Evolutionary conservation across 2,797 vertebrate genomes (phyloP).

Genomic region (Anguilla megastoma): DNA sequence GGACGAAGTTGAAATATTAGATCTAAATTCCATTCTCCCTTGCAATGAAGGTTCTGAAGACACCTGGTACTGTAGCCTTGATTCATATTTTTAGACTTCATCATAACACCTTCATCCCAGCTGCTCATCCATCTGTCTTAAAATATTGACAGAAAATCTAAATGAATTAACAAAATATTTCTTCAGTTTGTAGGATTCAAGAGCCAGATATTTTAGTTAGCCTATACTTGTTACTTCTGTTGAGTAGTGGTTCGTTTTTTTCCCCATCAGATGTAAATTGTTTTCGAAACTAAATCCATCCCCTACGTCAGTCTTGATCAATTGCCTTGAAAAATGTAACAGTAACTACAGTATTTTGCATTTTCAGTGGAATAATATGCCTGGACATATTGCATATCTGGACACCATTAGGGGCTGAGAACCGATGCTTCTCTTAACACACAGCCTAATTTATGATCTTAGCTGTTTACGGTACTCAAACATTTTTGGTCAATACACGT

Average conservation of each 20-base stretch:
- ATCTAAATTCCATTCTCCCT: constrained; percentile 73
- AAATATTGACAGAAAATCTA: not conserved
- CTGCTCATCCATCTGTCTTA: not conserved
- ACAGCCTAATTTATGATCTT: not conserved
- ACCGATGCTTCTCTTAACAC: not conserved
- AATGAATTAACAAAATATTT: not conserved
- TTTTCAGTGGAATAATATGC: not conserved
- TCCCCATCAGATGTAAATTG: not conserved
- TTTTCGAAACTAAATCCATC: not conserved
- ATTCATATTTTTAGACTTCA: not conserved
- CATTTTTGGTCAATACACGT: not conserved
- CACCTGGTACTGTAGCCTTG: constrained; percentile 76
- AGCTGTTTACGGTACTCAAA: not conserved
- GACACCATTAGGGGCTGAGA: not conserved
- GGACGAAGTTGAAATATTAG: constrained; percentile 86
- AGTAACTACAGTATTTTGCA: not conserved
- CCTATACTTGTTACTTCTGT: not conserved
- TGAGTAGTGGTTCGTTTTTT: not conserved
- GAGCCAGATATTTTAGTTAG: not conserved
- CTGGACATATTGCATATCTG: not conserved
- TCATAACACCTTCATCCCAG: not conserved
- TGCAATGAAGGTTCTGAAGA: constrained; percentile 72
- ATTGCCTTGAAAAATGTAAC: not conserved
- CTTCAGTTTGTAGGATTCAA: not conserved
- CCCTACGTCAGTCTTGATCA: not conserved